A percentile compares a stretch with the other conserved stretches of the same genome.
Conservation (phyloP, 2,888 invertebrate genomes). For the Microplitis manilae region DNA sequence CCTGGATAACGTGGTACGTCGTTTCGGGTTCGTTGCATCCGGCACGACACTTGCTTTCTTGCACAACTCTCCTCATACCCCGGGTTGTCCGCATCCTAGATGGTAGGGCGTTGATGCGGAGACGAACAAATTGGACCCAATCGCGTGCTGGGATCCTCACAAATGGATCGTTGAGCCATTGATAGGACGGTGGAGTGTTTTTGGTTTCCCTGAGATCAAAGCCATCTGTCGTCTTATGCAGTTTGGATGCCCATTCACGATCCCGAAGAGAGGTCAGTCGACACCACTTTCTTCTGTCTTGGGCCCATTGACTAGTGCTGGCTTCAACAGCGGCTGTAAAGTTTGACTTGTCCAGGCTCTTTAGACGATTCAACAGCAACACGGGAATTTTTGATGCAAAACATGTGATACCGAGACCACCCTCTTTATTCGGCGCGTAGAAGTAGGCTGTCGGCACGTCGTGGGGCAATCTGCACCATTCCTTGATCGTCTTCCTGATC, state of each 20-base stretch:
- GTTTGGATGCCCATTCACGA: slow-evolving; percentile 16
- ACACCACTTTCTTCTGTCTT: neutral
- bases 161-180: slow-evolving; percentile 44
- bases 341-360: neutral
- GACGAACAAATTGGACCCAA: slow-evolving; percentile 59
- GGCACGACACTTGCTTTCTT: no score
- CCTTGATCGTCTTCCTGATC: neutral
- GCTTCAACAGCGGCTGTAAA: neutral
- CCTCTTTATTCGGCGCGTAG: slow-evolving; percentile 29
- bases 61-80: slow-evolving; percentile 39
- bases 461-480: slow-evolving; percentile 12
- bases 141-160: slow-evolving; percentile 58
- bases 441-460: slow-evolving; percentile 25
- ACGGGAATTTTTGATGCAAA: slow-evolving; percentile 28
- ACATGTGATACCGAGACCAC: slow-evolving; percentile 28
- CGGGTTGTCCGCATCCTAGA: slow-evolving; percentile 54
- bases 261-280: neutral
- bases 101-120: slow-evolving; percentile 60
- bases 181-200: neutral
- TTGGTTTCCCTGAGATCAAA: slow-evolving; percentile 30
- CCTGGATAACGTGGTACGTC: no score
- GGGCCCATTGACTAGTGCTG: neutral
- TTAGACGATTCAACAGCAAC: neutral
- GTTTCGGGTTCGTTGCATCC: no score
- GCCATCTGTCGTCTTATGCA: slow-evolving; percentile 31